A percentile compares a stretch with the other conserved stretches of the same genome.
Conservation (phyloP, 2,113 vertebrate species). For the Ptilorrhoa leucosticta region DNA sequence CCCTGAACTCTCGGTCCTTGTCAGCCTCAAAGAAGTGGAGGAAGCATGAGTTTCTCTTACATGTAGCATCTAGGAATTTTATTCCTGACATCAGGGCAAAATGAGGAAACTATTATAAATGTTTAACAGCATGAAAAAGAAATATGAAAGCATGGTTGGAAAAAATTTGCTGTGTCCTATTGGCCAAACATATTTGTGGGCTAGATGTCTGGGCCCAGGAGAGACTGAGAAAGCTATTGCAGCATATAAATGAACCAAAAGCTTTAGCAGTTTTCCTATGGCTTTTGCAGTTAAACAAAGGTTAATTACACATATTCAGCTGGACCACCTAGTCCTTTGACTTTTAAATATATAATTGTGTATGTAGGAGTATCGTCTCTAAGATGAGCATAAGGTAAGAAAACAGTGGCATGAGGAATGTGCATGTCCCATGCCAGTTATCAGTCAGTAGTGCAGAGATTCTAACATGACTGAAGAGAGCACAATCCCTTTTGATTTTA, state of each 20-base stretch:
- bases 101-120: background rate
- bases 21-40: background rate
- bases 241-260: background rate
- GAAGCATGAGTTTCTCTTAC: background rate
- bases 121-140: background rate
- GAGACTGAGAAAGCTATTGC: background rate
- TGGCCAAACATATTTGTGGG: background rate
- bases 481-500: background rate
- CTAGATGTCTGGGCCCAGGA: background rate
- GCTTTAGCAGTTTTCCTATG: background rate
- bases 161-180: background rate
- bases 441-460: background rate
- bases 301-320: background rate
- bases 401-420: background rate
- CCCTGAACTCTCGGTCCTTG: accelerated
- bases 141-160: background rate
- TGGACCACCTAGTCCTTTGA: background rate
- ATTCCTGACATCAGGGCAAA: background rate
- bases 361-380: background rate
- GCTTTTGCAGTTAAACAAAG: background rate
- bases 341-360: background rate
- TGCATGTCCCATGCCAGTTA: background rate
- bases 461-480: background rate
- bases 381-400: background rate
- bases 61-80: background rate